These are phyloP conservation scores for Bombus turneri DNA, from an alignment of 1,140 invertebrate genomes.

Conservation along the genomic window DNA sequence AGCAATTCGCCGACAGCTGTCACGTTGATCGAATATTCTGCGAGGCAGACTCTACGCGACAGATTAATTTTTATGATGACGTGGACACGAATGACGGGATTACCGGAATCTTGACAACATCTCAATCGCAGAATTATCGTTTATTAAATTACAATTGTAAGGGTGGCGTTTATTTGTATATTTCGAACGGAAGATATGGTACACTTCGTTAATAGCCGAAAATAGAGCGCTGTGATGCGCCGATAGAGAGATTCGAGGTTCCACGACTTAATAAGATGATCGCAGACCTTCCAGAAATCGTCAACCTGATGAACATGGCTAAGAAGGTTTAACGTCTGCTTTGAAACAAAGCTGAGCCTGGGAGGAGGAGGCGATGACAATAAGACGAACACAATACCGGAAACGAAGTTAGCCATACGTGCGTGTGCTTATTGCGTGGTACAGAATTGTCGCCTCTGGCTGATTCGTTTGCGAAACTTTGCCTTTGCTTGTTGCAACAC, in stretches of 20 bases:
- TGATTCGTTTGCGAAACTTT: neutral
- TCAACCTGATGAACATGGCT: neutral
- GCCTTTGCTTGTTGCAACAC: neutral
- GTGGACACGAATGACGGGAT: neutral
- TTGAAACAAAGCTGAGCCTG: neutral
- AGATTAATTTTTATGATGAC: neutral
- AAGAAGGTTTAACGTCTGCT: conserved; percentile 1
- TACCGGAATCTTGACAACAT: neutral
- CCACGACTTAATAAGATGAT: neutral
- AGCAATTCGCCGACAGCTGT: neutral
- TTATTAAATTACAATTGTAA: too few relatives aligned
- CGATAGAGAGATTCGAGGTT: too few relatives aligned
- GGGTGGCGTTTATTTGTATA: too few relatives aligned
- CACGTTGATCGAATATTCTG: neutral
- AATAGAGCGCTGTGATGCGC: too few relatives aligned
- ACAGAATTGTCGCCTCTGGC: neutral
- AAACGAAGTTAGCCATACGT: conserved; percentile 5
- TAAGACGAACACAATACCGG: neutral
- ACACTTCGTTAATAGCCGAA: too few relatives aligned
- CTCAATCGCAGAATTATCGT: too few relatives aligned
- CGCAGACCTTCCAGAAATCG: neutral
- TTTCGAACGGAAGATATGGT: too few relatives aligned
- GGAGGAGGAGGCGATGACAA: neutral
- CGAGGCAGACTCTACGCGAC: neutral
- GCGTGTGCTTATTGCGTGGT: conserved; percentile 10